Conservation (phyloP, 2,797 vertebrate genomes). For the Salmo trutta region DNA sequence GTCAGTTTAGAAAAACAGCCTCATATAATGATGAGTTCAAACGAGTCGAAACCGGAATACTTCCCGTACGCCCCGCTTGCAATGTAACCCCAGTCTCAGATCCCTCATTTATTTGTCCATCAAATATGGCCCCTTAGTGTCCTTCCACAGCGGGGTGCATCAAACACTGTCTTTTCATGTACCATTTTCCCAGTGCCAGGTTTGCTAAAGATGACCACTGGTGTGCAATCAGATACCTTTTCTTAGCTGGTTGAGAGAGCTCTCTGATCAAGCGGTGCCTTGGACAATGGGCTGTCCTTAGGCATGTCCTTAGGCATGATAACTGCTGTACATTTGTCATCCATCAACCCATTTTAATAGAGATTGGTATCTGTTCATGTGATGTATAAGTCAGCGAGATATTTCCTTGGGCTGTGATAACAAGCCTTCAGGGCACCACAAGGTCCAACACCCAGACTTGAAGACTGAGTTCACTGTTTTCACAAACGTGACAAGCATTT, state of each 20-base stretch:
- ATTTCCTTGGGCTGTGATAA: conserved; percentile 23
- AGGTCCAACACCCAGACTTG: not conserved
- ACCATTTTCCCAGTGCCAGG: not conserved
- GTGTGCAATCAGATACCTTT: not conserved
- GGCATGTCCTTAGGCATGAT: conserved; percentile 29
- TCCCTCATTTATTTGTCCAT: not conserved
- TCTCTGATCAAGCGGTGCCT: not conserved
- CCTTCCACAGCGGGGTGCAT: not conserved
- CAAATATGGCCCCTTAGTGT: not conserved
- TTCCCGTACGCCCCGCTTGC: not conserved
- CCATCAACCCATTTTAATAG: conserved; percentile 49
- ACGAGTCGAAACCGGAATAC: not conserved
- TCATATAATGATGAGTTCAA: not conserved
- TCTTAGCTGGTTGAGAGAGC: not conserved
- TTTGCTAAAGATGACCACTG: not conserved
- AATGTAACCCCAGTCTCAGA: not conserved
- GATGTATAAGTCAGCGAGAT: conserved; percentile 42
- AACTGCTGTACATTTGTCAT: conserved; percentile 48
- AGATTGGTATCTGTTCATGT: conserved; percentile 58
- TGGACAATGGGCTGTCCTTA: not conserved
- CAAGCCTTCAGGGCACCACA: conserved; percentile 34
- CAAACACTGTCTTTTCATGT: not conserved
- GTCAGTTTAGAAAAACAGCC: not conserved
- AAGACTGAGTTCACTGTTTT: conserved; percentile 24
- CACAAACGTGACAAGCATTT: conserved; percentile 44